Conservation (phyloP, 2,113 vertebrate genomes). For the Cinclus mexicanus region DNA sequence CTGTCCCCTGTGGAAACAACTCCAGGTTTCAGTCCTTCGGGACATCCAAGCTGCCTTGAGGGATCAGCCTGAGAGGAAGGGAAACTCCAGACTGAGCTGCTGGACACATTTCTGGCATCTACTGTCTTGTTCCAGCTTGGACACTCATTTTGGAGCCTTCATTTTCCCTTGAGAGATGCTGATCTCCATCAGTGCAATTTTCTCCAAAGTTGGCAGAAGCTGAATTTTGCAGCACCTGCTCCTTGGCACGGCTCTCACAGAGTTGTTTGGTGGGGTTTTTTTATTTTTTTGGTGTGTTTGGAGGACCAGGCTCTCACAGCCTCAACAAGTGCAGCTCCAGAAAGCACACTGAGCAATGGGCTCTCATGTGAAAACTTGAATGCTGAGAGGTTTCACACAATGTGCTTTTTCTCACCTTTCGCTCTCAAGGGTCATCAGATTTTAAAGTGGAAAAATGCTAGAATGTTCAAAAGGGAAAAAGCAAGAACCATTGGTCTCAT, state of each 20-base stretch:
- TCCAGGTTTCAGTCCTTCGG: neutral
- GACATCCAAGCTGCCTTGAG: accelerated
- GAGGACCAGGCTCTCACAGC: neutral
- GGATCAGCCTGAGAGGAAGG: neutral
- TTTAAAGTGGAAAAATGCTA: neutral
- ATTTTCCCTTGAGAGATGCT: neutral
- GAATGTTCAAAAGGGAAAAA: neutral
- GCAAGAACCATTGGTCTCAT: neutral
- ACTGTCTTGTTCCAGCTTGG: neutral
- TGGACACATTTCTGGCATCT: neutral
- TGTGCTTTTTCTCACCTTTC: neutral
- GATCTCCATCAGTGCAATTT: neutral
- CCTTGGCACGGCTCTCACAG: neutral
- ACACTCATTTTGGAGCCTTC: neutral
- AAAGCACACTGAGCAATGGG: neutral
- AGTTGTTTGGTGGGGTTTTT: neutral
- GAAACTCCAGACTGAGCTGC: neutral
- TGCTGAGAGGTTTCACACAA: neutral
- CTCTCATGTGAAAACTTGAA: neutral
- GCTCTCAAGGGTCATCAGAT: neutral
- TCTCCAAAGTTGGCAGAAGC: neutral
- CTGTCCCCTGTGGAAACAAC: neutral
- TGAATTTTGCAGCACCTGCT: neutral
- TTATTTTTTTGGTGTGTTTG: neutral
- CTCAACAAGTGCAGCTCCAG: neutral